Evolutionary conservation across 2,888 invertebrate species (phyloP).

Genomic region (Pterobdella sp.): DNA sequence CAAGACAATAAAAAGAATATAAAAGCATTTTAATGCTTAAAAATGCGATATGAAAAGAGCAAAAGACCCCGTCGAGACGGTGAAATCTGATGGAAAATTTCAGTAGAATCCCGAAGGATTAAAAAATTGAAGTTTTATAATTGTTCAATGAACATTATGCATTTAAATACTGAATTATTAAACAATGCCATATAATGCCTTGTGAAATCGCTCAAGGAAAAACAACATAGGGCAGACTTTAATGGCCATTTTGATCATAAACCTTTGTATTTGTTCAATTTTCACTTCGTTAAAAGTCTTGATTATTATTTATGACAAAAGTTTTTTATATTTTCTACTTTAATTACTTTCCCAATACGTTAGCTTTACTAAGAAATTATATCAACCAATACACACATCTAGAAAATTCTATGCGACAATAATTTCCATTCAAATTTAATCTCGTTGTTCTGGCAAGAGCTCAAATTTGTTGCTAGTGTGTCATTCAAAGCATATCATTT

Average conservation of each 20-base stretch:
- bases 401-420: too few species aligned
- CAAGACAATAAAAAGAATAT: not conserved
- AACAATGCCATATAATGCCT: not conserved
- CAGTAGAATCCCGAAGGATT: too few species aligned
- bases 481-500: not conserved
- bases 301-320: not conserved
- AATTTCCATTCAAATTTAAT: not conserved
- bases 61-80: not conserved
- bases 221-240: not conserved
- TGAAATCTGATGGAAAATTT: too few species aligned
- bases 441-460: not conserved
- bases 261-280: conserved; percentile 1
- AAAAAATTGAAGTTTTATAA: not conserved
- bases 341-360: too few species aligned
- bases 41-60: conserved; percentile 6
- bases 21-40: conserved; percentile 9
- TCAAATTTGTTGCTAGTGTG: not conserved
- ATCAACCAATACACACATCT: too few species aligned
- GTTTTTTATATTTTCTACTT: not conserved
- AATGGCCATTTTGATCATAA: not conserved
- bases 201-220: not conserved
- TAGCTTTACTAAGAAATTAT: too few species aligned
- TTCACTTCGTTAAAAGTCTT: not conserved
- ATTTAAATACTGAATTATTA: not conserved
- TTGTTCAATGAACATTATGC: not conserved